Evolutionary conservation across 2,113 vertebrate species (phyloP).

Genomic region (Micromys minutus): DNA sequence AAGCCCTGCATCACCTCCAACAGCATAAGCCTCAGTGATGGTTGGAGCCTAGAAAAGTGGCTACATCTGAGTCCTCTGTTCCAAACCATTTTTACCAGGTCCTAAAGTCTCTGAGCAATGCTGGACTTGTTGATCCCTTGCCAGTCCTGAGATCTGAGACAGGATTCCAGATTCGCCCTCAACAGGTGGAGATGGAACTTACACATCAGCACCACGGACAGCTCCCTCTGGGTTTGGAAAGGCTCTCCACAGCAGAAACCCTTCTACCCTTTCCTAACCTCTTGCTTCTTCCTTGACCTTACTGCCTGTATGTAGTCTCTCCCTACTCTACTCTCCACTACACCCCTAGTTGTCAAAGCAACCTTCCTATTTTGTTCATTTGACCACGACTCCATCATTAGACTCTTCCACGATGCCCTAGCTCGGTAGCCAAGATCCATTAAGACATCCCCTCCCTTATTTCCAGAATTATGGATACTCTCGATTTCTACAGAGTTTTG

Average conservation of each 20-base stretch:
- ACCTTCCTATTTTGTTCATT: not conserved
- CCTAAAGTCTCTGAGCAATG: not conserved
- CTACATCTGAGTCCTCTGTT: too few species aligned
- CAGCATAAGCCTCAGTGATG: not conserved
- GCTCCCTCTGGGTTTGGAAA: not conserved
- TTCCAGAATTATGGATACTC: not conserved
- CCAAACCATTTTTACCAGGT: slow-evolving; percentile 5
- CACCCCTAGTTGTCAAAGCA: not conserved
- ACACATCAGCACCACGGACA: slow-evolving; percentile 40
- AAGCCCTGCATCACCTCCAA: not conserved
- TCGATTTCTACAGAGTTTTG: not conserved
- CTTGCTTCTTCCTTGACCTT: slow-evolving; percentile 10
- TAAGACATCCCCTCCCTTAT: not conserved
- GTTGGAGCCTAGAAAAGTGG: not conserved
- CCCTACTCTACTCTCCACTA: not conserved
- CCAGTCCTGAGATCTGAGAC: not conserved
- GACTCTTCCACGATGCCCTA: not conserved
- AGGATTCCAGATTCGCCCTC: not conserved
- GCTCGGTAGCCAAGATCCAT: slow-evolving; percentile 2
- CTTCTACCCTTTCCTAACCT: not conserved
- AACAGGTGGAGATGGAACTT: not conserved
- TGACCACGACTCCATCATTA: not conserved
- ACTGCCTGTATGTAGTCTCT: not conserved
- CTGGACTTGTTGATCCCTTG: not conserved
- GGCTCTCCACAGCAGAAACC: not conserved